A percentile compares a stretch with the other conserved stretches of the same genome.
Conservation (phyloP, 2,797 vertebrate genomes). For the Enteromius viviparus region DNA sequence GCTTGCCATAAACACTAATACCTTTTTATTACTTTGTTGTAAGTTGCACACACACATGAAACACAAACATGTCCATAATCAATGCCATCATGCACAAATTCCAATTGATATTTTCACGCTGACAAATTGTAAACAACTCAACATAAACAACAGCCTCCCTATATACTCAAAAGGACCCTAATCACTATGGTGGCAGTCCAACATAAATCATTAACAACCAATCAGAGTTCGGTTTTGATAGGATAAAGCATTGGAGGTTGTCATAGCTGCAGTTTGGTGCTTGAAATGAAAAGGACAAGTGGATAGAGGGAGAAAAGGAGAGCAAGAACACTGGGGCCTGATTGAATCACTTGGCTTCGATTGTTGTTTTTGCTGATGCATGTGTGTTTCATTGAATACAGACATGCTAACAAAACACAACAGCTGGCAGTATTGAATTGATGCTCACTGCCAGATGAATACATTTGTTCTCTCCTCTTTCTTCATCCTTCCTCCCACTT, state of each 20-base stretch:
- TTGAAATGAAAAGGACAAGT: slow-evolving; percentile 46
- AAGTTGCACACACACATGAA: slow-evolving; percentile 7
- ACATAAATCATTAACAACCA: slow-evolving; percentile 31
- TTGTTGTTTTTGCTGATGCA: slow-evolving; percentile 41
- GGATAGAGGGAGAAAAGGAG: slow-evolving; percentile 6
- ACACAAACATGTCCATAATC: slow-evolving; percentile 56
- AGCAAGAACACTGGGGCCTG: slow-evolving; percentile 33
- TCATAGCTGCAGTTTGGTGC: slow-evolving; percentile 58
- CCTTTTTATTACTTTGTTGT: background rate
- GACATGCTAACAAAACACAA: background rate
- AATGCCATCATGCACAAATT: slow-evolving; percentile 58
- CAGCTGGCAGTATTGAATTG: slow-evolving; percentile 19
- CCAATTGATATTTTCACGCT: slow-evolving; percentile 50
- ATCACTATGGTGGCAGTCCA: slow-evolving; percentile 5
- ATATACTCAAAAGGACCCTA: background rate
- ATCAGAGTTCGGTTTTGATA: slow-evolving; percentile 31
- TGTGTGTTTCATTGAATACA: slow-evolving; percentile 33
- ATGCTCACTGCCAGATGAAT: slow-evolving; percentile 1
- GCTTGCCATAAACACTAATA: background rate
- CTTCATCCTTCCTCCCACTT: slow-evolving; percentile 2
- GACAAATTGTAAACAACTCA: slow-evolving; percentile 12
- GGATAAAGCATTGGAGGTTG: slow-evolving; percentile 48
- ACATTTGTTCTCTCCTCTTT: background rate
- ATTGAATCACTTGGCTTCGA: slow-evolving; percentile 43
- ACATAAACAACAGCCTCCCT: slow-evolving; percentile 12